These are phyloP conservation scores for Remorina albescens DNA, from an alignment of 2,797 vertebrate species.

Conservation along the genomic window DNA sequence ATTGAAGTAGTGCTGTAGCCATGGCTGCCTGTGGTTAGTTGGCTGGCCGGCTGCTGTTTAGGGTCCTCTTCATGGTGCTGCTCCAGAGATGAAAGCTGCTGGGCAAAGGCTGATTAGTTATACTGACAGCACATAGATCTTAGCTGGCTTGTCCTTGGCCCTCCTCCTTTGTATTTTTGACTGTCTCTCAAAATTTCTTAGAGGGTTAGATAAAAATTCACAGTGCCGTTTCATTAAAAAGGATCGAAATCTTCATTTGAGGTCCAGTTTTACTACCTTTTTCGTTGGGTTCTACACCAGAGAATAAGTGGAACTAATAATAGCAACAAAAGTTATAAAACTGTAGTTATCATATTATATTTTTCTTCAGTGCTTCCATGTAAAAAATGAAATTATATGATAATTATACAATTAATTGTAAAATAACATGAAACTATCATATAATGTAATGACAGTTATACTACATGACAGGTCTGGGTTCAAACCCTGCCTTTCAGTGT, in stretches of 20 bases:
- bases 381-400: neutral
- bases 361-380: neutral
- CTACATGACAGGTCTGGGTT: no score
- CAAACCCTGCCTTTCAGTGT: no score
- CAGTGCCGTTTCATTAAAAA: neutral
- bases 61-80: slow-evolving; percentile 51
- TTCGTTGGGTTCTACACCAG: neutral
- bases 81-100: slow-evolving; percentile 76
- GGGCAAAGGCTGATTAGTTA: slow-evolving; percentile 78
- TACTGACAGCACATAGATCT: slow-evolving; percentile 81
- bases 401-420: no score
- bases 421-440: no score
- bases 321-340: neutral
- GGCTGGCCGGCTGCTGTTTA: slow-evolving; percentile 57
- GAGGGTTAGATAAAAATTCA: neutral
- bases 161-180: slow-evolving; percentile 47
- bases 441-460: no score
- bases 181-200: neutral
- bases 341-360: neutral
- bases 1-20: slow-evolving; percentile 17
- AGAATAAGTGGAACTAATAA: slow-evolving; percentile 10
- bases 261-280: neutral
- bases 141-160: slow-evolving; percentile 45
- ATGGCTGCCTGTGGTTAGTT: slow-evolving; percentile 43
- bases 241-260: neutral